These are phyloP conservation scores for Trypoxylus dichotomus DNA, from an alignment of 1,140 invertebrate species.

Conservation along the genomic window DNA sequence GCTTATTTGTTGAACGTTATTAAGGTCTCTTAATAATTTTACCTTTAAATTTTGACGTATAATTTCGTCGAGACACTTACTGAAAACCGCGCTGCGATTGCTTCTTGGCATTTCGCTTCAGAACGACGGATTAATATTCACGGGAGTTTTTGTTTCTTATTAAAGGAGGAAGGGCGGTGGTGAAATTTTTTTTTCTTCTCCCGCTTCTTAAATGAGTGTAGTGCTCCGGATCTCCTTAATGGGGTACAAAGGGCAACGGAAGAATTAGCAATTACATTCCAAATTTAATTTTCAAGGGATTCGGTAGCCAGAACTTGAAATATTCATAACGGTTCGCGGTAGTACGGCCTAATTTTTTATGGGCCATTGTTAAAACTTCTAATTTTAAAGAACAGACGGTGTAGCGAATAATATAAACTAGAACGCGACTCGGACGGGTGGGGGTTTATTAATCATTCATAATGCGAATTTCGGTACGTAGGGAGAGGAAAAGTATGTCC, in stretches of 20 bases:
- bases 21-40: background rate
- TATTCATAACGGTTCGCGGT: background rate
- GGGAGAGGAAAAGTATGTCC: too few relatives aligned
- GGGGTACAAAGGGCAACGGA: slow-evolving; percentile 3
- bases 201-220: background rate
- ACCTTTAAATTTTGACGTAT: background rate
- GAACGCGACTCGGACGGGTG: background rate
- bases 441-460: background rate
- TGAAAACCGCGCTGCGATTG: background rate
- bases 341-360: background rate
- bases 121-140: background rate
- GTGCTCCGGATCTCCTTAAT: slow-evolving; percentile 7
- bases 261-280: slow-evolving; percentile 20
- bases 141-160: slow-evolving; percentile 8
- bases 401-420: background rate
- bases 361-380: background rate
- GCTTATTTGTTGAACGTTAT: background rate
- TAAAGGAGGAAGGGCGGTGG: background rate
- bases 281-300: slow-evolving; percentile 20
- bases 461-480: background rate
- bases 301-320: slow-evolving; percentile 2
- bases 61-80: background rate
- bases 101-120: background rate
- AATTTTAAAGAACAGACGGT: background rate
- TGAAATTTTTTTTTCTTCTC: background rate